These are phyloP conservation scores for Adelphocoris suturalis DNA, from an alignment of 2,888 invertebrate species.

Conservation along the genomic window DNA sequence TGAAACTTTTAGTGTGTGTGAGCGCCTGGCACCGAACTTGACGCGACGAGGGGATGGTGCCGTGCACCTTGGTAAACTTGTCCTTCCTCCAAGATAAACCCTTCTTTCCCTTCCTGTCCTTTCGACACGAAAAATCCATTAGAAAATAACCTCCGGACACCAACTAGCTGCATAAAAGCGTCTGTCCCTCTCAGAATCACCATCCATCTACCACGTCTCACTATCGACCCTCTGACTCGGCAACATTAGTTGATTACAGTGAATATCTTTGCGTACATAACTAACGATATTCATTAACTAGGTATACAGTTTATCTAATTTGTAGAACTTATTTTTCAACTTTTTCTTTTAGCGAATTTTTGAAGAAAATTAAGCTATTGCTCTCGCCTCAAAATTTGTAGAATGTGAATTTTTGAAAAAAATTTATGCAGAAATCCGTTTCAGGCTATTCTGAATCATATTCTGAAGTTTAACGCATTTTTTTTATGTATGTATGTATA, in stretches of 20 bases:
- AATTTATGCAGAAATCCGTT: too few species aligned
- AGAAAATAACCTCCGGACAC: slow-evolving; percentile 44
- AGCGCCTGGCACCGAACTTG: slow-evolving; percentile 50
- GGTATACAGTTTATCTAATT: too few species aligned
- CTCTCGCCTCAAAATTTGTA: too few species aligned
- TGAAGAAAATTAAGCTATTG: too few species aligned
- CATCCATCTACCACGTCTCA: neutral
- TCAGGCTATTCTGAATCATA: too few species aligned
- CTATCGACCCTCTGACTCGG: neutral
- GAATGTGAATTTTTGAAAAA: too few species aligned
- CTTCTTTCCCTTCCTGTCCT: neutral
- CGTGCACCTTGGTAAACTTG: slow-evolving; percentile 29
- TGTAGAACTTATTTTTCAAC: too few species aligned
- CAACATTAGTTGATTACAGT: slow-evolving; percentile 19
- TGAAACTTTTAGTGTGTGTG: slow-evolving; percentile 29
- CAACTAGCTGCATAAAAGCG: neutral
- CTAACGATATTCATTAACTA: neutral
- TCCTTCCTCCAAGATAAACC: neutral
- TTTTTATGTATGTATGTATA: too few species aligned
- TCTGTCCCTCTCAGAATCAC: slow-evolving; percentile 13
- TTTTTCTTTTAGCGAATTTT: too few species aligned
- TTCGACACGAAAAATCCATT: slow-evolving; percentile 45
- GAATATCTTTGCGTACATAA: neutral
- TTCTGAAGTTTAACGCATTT: too few species aligned
- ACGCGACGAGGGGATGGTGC: neutral